Conservation (phyloP, 2,797 vertebrate species). For the Pangasius djambal region DNA sequence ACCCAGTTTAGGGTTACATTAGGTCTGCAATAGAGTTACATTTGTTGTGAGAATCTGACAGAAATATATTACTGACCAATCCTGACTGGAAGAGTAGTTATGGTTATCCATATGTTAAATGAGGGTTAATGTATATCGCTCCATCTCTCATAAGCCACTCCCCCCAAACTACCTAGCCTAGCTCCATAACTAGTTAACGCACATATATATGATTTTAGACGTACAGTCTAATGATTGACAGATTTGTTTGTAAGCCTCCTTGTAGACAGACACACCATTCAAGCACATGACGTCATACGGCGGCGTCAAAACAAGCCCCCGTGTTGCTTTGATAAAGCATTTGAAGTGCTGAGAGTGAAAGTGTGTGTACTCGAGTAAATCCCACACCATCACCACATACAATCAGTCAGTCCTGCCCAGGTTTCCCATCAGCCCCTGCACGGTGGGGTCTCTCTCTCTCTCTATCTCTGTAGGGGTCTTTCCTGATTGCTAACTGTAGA, state of each 20-base stretch:
- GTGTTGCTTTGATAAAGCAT: neutral
- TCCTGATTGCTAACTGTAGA: conserved; percentile 44
- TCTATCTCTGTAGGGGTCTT: conserved; percentile 20
- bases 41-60: neutral
- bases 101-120: neutral
- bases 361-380: neutral
- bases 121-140: neutral
- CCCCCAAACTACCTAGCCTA: neutral
- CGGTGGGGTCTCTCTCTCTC: conserved; percentile 23
- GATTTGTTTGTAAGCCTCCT: neutral
- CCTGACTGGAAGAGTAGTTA: neutral
- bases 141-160: neutral
- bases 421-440: conserved; percentile 35
- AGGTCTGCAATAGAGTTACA: neutral
- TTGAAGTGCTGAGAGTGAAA: neutral
- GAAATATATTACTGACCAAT: neutral
- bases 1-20: neutral
- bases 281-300: neutral
- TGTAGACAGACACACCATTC: neutral
- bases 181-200: neutral
- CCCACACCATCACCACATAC: conserved; percentile 12
- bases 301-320: neutral
- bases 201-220: neutral
- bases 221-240: neutral
- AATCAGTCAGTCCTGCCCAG: conserved; percentile 26